A percentile compares a stretch with the other conserved stretches of the same genome.
phyloP scores from a whole-genome alignment of 2,113 vertebrate genomes.

The Deroptyus accipitrinus region DNA sequence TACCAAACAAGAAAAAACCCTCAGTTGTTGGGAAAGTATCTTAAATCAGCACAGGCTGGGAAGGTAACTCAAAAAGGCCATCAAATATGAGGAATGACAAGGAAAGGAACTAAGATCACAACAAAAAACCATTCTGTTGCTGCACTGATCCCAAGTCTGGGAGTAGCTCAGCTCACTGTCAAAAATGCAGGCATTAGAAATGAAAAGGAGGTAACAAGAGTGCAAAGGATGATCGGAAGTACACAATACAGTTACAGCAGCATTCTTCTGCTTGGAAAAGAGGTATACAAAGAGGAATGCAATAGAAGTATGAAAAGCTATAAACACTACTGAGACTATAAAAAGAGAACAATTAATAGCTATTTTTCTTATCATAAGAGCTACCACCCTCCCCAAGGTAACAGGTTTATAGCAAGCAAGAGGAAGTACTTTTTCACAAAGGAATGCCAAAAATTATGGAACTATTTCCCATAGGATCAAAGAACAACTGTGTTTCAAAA shows the following conservation, averaged over 20 bases:
- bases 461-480: neutral
- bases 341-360: neutral
- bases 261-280: neutral
- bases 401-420: neutral
- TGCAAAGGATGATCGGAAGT: neutral
- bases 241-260: neutral
- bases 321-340: neutral
- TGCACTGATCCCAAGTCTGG: neutral
- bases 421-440: neutral
- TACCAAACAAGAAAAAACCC: neutral
- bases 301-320: neutral
- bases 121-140: neutral
- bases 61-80: neutral
- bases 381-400: neutral
- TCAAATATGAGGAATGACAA: neutral
- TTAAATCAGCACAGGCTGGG: neutral
- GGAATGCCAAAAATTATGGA: neutral
- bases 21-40: neutral
- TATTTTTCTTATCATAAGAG: neutral
- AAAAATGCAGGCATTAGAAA: neutral
- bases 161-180: neutral
- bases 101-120: neutral
- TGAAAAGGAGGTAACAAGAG: neutral
- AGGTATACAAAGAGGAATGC: neutral
- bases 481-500: neutral